Conservation (phyloP, 2,888 invertebrate genomes). For the Ligdia adustata region DNA sequence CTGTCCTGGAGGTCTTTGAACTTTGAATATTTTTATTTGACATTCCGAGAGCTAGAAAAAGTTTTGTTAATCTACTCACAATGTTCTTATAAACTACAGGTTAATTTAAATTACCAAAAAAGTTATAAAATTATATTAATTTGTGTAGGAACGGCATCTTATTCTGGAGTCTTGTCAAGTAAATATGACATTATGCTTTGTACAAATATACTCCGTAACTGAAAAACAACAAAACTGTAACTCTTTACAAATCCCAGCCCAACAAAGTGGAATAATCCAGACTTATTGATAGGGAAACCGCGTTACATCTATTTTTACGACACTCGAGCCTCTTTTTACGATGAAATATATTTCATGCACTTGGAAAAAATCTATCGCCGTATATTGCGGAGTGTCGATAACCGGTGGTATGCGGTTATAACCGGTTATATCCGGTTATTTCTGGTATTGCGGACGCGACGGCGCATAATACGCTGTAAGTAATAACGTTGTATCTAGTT, state of each 20-base stretch:
- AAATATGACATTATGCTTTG: too few relatives aligned
- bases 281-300: conserved; percentile 75
- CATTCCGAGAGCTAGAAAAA: too few relatives aligned
- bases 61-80: background rate
- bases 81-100: too few relatives aligned
- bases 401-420: conserved; percentile 49
- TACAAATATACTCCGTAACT: too few relatives aligned
- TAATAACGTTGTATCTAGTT: conserved; percentile 36
- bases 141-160: too few relatives aligned
- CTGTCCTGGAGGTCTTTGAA: conserved; percentile 10
- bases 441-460: conserved; percentile 50
- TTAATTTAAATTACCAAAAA: too few relatives aligned
- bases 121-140: too few relatives aligned
- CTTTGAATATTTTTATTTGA: too few relatives aligned
- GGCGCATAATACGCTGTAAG: conserved; percentile 35
- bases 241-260: conserved; percentile 35
- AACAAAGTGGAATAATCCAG: conserved; percentile 61
- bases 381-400: conserved; percentile 65
- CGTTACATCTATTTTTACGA: conserved; percentile 79
- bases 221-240: conserved; percentile 34
- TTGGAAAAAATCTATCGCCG: conserved; percentile 68
- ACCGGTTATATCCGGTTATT: conserved; percentile 47
- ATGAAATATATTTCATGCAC: conserved; percentile 71
- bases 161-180: too few relatives aligned
- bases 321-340: conserved; percentile 73